Evolutionary conservation across 2,888 invertebrate genomes (phyloP).

Genomic region (Epsilonema sp.): DNA sequence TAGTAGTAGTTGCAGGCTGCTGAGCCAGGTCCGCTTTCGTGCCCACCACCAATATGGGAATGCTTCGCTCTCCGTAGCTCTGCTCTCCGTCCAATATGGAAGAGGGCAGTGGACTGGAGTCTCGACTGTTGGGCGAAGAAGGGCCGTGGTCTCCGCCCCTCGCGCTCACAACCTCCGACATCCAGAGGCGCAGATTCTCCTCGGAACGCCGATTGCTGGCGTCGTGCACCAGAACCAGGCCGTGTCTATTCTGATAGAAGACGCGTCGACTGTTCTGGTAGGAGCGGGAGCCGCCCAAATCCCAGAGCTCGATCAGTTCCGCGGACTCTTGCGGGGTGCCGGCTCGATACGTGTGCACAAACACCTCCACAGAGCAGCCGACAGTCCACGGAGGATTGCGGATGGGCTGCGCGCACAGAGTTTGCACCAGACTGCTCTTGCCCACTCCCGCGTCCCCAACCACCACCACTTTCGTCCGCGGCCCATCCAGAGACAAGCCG

Average conservation of each 20-base stretch:
- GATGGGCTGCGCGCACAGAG: slow-evolving; percentile 52
- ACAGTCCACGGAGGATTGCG: slow-evolving; percentile 80
- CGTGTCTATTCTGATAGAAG: slow-evolving; percentile 81
- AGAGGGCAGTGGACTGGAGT: not conserved
- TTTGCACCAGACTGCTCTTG: slow-evolving; percentile 77
- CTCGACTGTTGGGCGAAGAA: not conserved
- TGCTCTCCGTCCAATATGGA: slow-evolving; percentile 29
- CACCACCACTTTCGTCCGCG: slow-evolving; percentile 57
- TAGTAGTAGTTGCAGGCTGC: not conserved
- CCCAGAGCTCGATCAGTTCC: slow-evolving; percentile 64
- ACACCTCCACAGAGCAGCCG: slow-evolving; percentile 84
- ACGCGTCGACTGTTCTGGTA: slow-evolving; percentile 80
- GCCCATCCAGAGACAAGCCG: not conserved
- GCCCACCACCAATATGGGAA: slow-evolving; percentile 80
- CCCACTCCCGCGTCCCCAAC: slow-evolving; percentile 89
- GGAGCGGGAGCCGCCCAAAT: slow-evolving; percentile 78
- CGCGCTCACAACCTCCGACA: slow-evolving; percentile 5
- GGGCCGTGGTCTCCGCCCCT: not conserved
- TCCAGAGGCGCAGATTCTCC: slow-evolving; percentile 56
- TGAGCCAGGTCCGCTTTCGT: slow-evolving; percentile 44
- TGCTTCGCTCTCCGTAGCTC: slow-evolving; percentile 39
- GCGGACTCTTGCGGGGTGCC: slow-evolving; percentile 19
- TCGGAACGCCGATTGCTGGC: slow-evolving; percentile 87
- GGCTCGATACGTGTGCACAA: slow-evolving; percentile 33
- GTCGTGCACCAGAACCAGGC: slow-evolving; percentile 89